Evolutionary conservation across 2,113 vertebrate species (phyloP).

Genomic region (Spizaetus ornatus): DNA sequence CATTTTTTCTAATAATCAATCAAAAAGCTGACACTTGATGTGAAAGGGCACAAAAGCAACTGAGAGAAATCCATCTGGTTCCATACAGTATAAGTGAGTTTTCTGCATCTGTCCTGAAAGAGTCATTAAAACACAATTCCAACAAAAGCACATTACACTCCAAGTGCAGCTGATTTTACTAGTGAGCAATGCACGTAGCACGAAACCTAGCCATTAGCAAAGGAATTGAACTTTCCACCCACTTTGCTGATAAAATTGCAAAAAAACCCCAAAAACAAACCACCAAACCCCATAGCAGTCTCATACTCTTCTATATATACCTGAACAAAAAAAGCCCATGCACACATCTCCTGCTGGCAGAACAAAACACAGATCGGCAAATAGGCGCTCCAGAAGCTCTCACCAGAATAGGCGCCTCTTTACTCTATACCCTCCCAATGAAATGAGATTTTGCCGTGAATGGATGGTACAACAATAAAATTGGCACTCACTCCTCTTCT

Average conservation of each 20-base stretch:
- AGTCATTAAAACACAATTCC: neutral
- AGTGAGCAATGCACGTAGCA: neutral
- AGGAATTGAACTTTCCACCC: neutral
- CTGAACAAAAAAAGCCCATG: neutral
- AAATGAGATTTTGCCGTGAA: neutral
- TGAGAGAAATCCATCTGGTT: neutral
- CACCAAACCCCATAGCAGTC: neutral
- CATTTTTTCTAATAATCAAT: neutral
- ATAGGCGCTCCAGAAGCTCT: neutral
- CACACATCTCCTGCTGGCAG: rapidly evolving
- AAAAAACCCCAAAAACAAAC: neutral
- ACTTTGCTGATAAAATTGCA: neutral
- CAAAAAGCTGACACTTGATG: neutral
- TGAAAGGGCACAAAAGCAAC: neutral
- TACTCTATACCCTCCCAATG: neutral
- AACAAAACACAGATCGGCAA: neutral
- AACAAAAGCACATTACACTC: neutral
- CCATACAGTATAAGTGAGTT: neutral
- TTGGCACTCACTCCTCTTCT: neutral
- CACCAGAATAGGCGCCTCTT: neutral
- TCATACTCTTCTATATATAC: neutral
- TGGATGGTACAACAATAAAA: neutral
- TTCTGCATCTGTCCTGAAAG: neutral
- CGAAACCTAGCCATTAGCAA: neutral
- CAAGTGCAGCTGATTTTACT: neutral